These are phyloP conservation scores for Madoqua kirkii DNA, from an alignment of 2,113 vertebrate species.

Conservation along the genomic window DNA sequence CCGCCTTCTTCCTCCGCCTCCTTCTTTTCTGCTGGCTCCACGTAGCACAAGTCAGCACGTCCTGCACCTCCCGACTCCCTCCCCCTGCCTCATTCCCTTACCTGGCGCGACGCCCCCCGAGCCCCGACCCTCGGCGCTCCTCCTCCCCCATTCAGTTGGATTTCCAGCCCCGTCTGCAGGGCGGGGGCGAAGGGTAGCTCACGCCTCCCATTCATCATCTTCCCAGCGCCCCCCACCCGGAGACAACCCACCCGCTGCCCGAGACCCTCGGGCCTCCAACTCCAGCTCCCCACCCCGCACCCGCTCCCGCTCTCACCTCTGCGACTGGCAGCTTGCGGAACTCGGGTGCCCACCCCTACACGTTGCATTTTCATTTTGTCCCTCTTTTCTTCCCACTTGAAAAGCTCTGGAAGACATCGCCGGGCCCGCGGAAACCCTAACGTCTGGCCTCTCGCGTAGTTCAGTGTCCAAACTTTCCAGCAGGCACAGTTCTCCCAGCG, in stretches of 20 bases:
- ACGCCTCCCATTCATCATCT: constrained; percentile 4
- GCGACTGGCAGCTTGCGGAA: not conserved
- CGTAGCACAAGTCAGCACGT: not conserved
- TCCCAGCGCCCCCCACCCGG: not conserved
- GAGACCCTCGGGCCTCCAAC: not conserved
- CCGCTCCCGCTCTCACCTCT: constrained; percentile 22
- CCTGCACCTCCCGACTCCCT: not conserved
- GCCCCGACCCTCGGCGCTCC: not conserved
- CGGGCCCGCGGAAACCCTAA: not conserved
- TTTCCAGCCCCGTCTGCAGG: not conserved
- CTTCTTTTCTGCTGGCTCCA: not conserved
- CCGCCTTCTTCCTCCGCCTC: constrained; percentile 8
- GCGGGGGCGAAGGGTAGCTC: not conserved
- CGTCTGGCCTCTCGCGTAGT: not conserved
- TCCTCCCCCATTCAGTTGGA: not conserved
- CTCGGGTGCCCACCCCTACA: not conserved
- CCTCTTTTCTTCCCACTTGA: not conserved
- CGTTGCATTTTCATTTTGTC: not conserved
- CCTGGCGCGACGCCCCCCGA: not conserved
- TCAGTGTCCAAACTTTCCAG: constrained; percentile 18
- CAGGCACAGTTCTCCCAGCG: not conserved
- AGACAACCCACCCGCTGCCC: not conserved
- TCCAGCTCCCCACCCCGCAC: not conserved
- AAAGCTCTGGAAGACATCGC: constrained; percentile 18
- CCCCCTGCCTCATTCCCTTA: not conserved